A percentile compares a stretch with the other conserved stretches of the same genome.
These are phyloP conservation scores for Pyralis farinalis DNA, from an alignment of 2,888 invertebrate species.

Conservation along the genomic window DNA sequence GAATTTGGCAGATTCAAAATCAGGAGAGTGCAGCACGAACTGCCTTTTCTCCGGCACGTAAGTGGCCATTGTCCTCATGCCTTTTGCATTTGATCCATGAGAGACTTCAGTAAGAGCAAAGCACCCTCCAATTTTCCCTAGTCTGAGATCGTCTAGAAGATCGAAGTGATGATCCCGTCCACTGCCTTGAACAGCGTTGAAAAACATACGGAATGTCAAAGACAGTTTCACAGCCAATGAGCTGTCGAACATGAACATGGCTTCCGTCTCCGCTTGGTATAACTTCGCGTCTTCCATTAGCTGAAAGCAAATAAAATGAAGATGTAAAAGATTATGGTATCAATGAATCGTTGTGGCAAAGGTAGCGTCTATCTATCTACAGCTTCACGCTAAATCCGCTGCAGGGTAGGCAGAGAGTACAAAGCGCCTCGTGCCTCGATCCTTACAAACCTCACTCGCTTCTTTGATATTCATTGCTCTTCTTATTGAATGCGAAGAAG, in stretches of 20 bases:
- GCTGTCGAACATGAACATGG: conserved; percentile 81
- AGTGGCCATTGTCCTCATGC: conserved; percentile 92
- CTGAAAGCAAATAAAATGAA: conserved; percentile 45
- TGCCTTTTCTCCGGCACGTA: conserved; percentile 87
- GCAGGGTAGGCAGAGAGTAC: no score
- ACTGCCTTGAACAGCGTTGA: conserved; percentile 82
- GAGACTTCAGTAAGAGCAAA: conserved; percentile 94
- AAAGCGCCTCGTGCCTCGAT: no score
- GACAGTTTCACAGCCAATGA: conserved; percentile 84
- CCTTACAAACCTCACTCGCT: no score
- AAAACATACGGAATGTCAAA: conserved; percentile 84
- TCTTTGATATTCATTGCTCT: no score
- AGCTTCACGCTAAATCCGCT: no score
- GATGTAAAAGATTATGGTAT: no score
- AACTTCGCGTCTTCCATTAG: conserved; percentile 68
- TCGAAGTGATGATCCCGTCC: conserved; percentile 84
- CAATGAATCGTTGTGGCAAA: no score
- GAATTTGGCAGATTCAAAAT: conserved; percentile 95
- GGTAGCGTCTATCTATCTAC: no score
- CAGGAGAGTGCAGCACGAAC: conserved; percentile 92
- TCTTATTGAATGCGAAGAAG: no score
- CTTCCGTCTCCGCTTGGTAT: conserved; percentile 72
- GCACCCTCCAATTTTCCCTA: conserved; percentile 71
- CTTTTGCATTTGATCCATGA: conserved; percentile 95
- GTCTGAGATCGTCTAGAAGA: conserved; percentile 63